Percentiles rank a stretch among this genome's conserved stretches.
phyloP scores from a whole-genome alignment of 2,113 vertebrate genomes.

The Pituophis catenifer region DNA sequence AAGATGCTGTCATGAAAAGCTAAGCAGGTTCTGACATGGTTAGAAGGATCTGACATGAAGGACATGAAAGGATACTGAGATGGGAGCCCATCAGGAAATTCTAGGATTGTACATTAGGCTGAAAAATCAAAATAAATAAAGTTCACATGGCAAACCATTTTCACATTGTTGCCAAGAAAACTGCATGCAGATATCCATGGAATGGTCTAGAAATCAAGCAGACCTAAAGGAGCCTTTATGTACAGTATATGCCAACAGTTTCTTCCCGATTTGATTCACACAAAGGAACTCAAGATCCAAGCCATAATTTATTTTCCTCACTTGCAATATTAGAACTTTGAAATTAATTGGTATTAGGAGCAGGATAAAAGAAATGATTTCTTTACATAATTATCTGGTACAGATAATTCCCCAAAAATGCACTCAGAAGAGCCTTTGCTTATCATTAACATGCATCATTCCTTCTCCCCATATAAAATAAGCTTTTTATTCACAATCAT shows the following conservation, averaged over 20 bases:
- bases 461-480: background rate
- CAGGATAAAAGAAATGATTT: background rate
- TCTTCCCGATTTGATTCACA: background rate
- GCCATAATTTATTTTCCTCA: background rate
- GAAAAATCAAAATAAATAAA: background rate
- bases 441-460: background rate
- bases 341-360: background rate
- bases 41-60: background rate
- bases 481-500: background rate
- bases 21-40: background rate
- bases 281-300: background rate
- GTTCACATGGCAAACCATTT: background rate
- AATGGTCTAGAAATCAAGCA: background rate
- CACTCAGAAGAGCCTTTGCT: background rate
- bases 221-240: background rate
- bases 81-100: background rate
- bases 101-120: background rate
- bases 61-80: background rate
- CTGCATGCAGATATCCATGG: background rate
- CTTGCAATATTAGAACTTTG: background rate
- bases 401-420: background rate
- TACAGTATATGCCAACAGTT: background rate
- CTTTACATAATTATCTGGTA: background rate
- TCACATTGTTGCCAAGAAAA: background rate
- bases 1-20: background rate